Evolutionary conservation across 1,140 invertebrate species (phyloP).

Genomic region (Pogonomyrmex barbatus): DNA sequence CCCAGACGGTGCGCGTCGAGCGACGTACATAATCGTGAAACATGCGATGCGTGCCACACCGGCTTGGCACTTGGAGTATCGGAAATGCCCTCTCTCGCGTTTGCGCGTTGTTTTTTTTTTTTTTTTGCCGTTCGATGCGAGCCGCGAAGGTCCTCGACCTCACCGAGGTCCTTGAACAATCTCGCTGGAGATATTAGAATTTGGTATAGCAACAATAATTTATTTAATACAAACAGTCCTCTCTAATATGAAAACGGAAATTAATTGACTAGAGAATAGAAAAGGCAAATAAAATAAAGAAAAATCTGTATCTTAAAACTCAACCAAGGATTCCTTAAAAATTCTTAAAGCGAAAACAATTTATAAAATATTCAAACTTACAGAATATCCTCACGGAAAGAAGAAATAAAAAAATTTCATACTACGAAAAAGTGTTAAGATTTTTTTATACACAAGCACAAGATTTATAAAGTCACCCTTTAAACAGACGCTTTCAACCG

Average conservation of each 20-base stretch:
- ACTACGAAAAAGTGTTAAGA: neutral
- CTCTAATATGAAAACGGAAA: neutral
- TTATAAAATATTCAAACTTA: neutral
- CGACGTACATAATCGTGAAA: slow-evolving; percentile 72
- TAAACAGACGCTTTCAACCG: neutral
- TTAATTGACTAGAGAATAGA: neutral
- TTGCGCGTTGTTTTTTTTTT: neutral
- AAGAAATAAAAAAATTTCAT: neutral
- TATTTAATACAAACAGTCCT: neutral
- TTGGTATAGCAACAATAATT: neutral
- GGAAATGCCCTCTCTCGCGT: slow-evolving; percentile 40
- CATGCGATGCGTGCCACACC: slow-evolving; percentile 65
- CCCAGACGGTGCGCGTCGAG: slow-evolving; percentile 66
- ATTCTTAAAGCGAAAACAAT: neutral
- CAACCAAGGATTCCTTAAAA: neutral
- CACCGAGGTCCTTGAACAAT: slow-evolving; percentile 30
- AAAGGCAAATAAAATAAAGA: neutral
- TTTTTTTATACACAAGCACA: neutral
- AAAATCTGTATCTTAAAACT: neutral
- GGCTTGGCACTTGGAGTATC: slow-evolving; percentile 31
- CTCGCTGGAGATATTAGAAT: neutral
- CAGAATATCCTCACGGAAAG: neutral
- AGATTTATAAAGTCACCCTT: neutral
- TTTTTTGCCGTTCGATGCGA: slow-evolving; percentile 47
- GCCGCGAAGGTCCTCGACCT: slow-evolving; percentile 43